A percentile compares a stretch with the other conserved stretches of the same genome.
Evolutionary conservation across 2,888 invertebrate genomes (phyloP).

Genomic region (Trichacis sp.): DNA sequence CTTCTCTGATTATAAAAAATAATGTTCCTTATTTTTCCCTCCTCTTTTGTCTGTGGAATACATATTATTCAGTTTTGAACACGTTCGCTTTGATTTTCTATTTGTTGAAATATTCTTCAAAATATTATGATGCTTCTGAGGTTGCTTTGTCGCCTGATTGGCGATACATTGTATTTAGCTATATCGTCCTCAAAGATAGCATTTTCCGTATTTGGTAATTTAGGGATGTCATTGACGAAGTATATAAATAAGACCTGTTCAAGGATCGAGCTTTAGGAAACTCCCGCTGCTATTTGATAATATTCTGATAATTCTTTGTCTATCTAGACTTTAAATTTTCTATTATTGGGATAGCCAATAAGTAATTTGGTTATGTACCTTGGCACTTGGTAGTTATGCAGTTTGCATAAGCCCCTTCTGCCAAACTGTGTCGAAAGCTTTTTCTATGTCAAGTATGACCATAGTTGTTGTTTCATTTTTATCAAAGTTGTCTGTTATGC

Average conservation of each 20-base stretch:
- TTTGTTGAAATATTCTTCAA: constrained; percentile 2
- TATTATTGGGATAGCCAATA: neutral
- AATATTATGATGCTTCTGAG: neutral
- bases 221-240: neutral
- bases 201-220: neutral
- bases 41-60: constrained; percentile 4
- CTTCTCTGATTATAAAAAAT: neutral
- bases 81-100: constrained; percentile 15
- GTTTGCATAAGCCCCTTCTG: neutral
- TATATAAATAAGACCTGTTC: constrained; percentile 6
- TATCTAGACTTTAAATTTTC: constrained; percentile 1
- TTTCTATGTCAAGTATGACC: too few relatives aligned
- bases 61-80: constrained; percentile 5
- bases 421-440: neutral
- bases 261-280: constrained; percentile 6
- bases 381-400: neutral
- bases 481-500: too few relatives aligned
- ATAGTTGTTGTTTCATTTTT: too few relatives aligned
- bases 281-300: constrained; percentile 1
- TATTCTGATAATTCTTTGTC: neutral
- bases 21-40: neutral
- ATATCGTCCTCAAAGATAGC: constrained; percentile 2
- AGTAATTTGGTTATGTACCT: neutral
- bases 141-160: neutral
- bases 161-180: neutral